Evolutionary conservation across 2,888 invertebrate genomes (phyloP), one percentile per base, ranked within the genome.

Genomic region (Philereme vetulata): DNA sequence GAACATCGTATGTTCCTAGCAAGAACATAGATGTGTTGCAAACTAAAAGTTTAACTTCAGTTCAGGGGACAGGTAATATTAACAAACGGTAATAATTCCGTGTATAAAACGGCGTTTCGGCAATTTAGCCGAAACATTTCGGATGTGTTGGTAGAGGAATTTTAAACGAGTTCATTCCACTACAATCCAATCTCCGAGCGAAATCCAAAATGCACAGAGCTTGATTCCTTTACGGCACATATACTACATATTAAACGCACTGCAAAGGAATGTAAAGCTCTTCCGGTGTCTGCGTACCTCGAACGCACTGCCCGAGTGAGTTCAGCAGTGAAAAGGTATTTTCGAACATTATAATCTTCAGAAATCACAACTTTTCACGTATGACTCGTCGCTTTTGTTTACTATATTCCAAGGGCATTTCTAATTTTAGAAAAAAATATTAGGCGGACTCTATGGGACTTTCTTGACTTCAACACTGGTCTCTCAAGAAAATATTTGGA

Each of bases 211-310:
- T 61, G 57, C 57, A 57, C 43, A 32, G 38, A 57, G 42, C 57
- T 43, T 54, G 62, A 62, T 62, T 62, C 62, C 62, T 57, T 62
- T 47, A 62, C 62, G 62, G 54, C 57, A 62, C 57, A 54, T 62
- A 62, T 62, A 62, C 51, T 34, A 62, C 36, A 54, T 51, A 62
- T 57, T 62, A 62, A 57, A 62, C 62, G 54, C 62, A 62, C 57
- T 62, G 57, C 47, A 40, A 62, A 57, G 62, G 62, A 62, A 62
- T 57, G 54, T 57, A 36, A 51, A 57, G 61, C 62, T 57, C 51
- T 62, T 62, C 62, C 62, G 62, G 33, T 47, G 57, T 62, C 62
- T 62, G 54, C 57, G 51, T 57, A 57, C 54, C 51, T 57, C 33
- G 57, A 54, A 51, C 57, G 54, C 47, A 49, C 40, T 46, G 21